phyloP scores from a whole-genome alignment of 1,140 invertebrate species.

The Drosophila varians region DNA sequence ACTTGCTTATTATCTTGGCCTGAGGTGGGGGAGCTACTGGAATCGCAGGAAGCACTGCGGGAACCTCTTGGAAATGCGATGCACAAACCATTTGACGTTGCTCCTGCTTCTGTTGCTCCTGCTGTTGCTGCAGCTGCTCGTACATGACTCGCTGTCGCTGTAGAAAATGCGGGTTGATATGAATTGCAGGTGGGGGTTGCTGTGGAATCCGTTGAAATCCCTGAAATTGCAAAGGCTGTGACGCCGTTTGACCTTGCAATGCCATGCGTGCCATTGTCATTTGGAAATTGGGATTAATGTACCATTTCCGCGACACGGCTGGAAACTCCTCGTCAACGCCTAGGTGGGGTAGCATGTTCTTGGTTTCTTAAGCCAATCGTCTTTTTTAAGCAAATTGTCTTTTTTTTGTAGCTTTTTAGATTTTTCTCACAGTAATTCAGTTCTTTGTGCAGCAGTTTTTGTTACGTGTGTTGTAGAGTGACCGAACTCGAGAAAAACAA shows the following conservation, averaged over 20 bases:
- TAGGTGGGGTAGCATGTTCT: conserved; percentile 60
- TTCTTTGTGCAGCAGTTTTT: conserved; percentile 10
- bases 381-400: neutral
- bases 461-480: conserved; percentile 26
- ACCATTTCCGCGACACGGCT: conserved; percentile 58
- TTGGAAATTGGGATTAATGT: conserved; percentile 74
- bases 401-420: neutral
- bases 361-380: conserved; percentile 3
- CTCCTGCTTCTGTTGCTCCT: conserved; percentile 14
- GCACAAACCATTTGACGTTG: conserved; percentile 30
- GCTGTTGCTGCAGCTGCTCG: conserved; percentile 23
- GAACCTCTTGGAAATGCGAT: neutral
- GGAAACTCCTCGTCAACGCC: conserved; percentile 46
- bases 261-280: conserved; percentile 19
- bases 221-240: conserved; percentile 21
- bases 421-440: neutral
- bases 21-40: conserved; percentile 32
- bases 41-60: neutral
- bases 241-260: conserved; percentile 51
- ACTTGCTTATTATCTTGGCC: conserved; percentile 73
- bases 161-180: conserved; percentile 66
- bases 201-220: neutral
- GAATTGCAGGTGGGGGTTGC: conserved; percentile 54
- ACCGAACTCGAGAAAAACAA: neutral
- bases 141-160: conserved; percentile 52